Conservation (phyloP, 2,113 vertebrate species). For the Scytalopus superciliaris region DNA sequence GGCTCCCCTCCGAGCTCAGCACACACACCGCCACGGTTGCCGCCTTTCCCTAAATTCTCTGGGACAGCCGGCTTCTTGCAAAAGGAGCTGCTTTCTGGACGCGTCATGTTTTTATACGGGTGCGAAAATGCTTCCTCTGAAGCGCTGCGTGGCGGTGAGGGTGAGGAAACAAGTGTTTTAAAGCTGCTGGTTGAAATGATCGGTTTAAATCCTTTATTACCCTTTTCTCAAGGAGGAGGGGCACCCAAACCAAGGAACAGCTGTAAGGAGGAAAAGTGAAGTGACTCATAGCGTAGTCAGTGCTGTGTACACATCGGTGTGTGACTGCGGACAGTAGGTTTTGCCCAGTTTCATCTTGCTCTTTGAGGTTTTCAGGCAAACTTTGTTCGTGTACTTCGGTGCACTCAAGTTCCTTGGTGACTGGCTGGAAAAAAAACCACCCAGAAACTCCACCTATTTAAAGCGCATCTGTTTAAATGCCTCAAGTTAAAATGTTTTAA, state of each 20-base stretch:
- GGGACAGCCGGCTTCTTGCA: accelerated
- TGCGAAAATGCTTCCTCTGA: not conserved
- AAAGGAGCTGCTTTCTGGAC: not conserved
- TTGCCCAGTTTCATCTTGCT: not conserved
- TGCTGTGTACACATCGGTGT: not conserved
- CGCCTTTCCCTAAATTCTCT: not conserved
- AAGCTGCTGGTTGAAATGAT: not conserved
- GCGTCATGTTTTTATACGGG: too few species aligned
- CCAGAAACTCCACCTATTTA: not conserved
- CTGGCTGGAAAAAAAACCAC: not conserved
- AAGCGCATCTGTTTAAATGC: not conserved
- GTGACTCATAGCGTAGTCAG: not conserved
- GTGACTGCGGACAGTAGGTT: not conserved
- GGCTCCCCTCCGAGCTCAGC: accelerated
- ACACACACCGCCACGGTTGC: accelerated
- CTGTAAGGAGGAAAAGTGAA: not conserved
- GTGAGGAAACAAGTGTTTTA: not conserved
- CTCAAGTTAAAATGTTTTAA: not conserved
- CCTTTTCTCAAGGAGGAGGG: not conserved
- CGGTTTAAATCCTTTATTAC: not conserved
- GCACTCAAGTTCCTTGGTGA: not conserved
- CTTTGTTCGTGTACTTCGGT: not conserved
- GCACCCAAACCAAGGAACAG: not conserved
- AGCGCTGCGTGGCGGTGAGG: not conserved
- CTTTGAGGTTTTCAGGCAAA: not conserved